Evolutionary conservation across 2,113 vertebrate genomes (phyloP).

Genomic region (Pygathrix nemaeus): DNA sequence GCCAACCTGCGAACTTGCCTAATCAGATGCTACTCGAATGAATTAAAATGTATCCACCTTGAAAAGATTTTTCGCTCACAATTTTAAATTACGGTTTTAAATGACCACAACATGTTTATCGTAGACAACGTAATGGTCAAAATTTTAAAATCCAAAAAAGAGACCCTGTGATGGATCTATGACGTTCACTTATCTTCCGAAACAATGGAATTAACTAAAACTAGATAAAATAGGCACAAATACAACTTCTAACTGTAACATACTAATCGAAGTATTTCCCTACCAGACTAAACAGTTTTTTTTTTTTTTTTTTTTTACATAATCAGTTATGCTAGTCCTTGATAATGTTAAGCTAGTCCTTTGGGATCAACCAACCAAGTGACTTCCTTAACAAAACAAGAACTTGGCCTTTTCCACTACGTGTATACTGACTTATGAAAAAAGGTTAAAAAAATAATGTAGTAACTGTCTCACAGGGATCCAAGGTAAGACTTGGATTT

Average conservation of each 20-base stretch:
- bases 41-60: background rate
- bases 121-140: background rate
- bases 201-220: background rate
- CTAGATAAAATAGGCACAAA: background rate
- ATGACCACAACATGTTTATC: background rate
- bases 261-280: background rate
- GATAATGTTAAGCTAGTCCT: background rate
- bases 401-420: background rate
- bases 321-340: background rate
- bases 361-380: background rate
- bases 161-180: background rate
- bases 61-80: background rate
- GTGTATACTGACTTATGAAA: background rate
- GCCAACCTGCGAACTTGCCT: background rate
- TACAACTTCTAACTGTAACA: background rate
- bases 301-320: too few species aligned
- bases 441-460: too few species aligned
- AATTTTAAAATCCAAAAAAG: background rate
- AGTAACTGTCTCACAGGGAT: background rate
- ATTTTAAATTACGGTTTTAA: background rate
- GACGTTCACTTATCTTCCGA: background rate
- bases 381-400: background rate
- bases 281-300: background rate
- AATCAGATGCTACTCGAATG: background rate
- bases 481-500: background rate